Conservation (phyloP, 1,140 invertebrate genomes). For the Whitmania pigra region DNA sequence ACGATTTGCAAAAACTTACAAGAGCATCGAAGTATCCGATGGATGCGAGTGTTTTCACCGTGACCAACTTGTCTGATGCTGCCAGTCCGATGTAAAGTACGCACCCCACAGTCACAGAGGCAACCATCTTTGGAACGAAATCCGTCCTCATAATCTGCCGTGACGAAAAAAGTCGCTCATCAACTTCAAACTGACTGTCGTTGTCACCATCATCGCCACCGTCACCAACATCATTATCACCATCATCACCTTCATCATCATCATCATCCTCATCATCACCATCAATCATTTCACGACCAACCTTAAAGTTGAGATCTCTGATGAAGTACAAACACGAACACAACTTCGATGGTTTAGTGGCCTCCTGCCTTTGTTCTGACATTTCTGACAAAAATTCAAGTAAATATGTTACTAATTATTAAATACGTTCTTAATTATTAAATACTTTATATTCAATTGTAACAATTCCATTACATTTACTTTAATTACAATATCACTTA, state of each 20-base stretch:
- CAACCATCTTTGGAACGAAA: slow-evolving; percentile 23
- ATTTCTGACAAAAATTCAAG: no score
- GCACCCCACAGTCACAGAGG: slow-evolving; percentile 22
- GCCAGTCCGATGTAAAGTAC: slow-evolving; percentile 16
- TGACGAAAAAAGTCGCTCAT: background rate
- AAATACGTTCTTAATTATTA: no score
- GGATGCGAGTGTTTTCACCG: slow-evolving; percentile 22
- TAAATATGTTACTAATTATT: no score
- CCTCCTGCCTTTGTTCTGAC: background rate
- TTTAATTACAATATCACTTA: no score
- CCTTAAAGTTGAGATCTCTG: slow-evolving; percentile 24
- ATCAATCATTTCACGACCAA: background rate
- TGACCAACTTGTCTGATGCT: slow-evolving; percentile 15
- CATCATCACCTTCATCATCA: background rate
- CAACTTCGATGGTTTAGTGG: slow-evolving; percentile 4
- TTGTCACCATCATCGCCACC: no score
- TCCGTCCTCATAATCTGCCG: slow-evolving; percentile 24
- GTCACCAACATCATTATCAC: no score
- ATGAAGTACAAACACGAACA: slow-evolving; percentile 17
- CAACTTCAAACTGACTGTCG: background rate
- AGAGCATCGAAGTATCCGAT: slow-evolving; percentile 25
- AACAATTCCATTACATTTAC: no score
- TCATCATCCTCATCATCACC: background rate
- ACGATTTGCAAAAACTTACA: slow-evolving; percentile 9
- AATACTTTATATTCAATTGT: no score